phyloP scores from a whole-genome alignment of 2,888 invertebrate genomes.

The Cantharis lateralis region DNA sequence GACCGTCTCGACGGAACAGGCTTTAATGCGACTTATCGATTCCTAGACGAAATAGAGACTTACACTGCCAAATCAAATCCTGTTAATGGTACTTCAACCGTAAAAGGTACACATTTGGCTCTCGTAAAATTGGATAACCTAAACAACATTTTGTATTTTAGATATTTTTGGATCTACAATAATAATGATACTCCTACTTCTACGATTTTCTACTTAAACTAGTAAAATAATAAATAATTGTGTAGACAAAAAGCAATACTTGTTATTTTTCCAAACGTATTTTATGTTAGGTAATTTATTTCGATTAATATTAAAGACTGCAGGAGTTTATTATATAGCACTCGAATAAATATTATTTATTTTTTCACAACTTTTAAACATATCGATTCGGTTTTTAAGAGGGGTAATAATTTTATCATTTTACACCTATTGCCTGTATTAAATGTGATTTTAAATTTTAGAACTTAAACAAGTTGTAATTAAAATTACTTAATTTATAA shows the following conservation, averaged over 20 bases:
- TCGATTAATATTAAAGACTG: conserved; percentile 12
- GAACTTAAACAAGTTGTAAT: background rate
- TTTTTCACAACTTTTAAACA: conserved; percentile 23
- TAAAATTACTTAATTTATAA: background rate
- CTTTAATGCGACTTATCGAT: conserved; percentile 90
- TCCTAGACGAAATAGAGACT: conserved; percentile 72
- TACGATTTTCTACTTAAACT: conserved; percentile 14
- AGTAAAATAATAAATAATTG: background rate
- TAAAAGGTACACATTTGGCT: conserved; percentile 27
- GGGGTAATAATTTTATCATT: conserved; percentile 5
- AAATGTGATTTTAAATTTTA: conserved; percentile 16
- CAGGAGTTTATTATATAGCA: conserved; percentile 11
- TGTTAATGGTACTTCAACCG: conserved; percentile 30
- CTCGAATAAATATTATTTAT: conserved; percentile 20
- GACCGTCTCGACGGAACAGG: conserved; percentile 92
- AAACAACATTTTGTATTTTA: background rate
- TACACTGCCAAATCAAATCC: conserved; percentile 56
- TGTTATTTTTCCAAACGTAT: background rate
- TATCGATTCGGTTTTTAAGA: conserved; percentile 13
- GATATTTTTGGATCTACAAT: conserved; percentile 1
- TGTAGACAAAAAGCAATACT: conserved; percentile 17
- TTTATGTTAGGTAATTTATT: background rate
- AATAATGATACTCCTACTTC: conserved; percentile 1
- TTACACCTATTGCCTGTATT: conserved; percentile 6
- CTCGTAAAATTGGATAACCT: background rate